Evolutionary conservation across 2,113 vertebrate species (phyloP).

Genomic region (Colossoma macropomum): DNA sequence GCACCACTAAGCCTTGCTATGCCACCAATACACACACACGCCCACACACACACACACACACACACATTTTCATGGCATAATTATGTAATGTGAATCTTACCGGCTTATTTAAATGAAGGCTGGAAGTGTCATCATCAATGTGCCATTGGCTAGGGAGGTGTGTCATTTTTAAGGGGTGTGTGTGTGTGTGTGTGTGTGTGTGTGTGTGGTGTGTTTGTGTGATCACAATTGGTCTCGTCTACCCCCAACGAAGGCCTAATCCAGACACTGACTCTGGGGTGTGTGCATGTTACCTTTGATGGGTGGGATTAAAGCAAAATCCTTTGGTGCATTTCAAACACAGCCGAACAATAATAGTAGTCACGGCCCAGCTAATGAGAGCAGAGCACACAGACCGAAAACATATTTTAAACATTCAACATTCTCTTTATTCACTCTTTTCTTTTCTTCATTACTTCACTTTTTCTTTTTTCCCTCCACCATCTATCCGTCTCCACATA

Average conservation of each 20-base stretch:
- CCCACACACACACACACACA: slow-evolving; percentile 62
- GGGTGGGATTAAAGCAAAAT: slow-evolving; percentile 90
- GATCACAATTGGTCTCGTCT: slow-evolving; percentile 31
- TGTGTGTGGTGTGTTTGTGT: slow-evolving; percentile 68
- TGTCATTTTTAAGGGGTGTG: slow-evolving; percentile 74
- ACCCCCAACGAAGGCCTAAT: slow-evolving; percentile 71
- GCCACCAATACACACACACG: slow-evolving; percentile 53
- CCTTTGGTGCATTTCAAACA: slow-evolving; percentile 91
- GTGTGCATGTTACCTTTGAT: slow-evolving; percentile 82
- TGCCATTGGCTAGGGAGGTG: slow-evolving; percentile 67
- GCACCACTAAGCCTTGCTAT: slow-evolving; percentile 68
- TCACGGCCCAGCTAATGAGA: slow-evolving; percentile 87
- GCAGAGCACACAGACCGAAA: slow-evolving; percentile 25
- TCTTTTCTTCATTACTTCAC: slow-evolving; percentile 35
- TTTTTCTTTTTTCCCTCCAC: slow-evolving; percentile 44
- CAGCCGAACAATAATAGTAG: slow-evolving; percentile 87
- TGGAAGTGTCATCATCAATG: slow-evolving; percentile 75
- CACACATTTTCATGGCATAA: slow-evolving; percentile 77
- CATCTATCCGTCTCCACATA: slow-evolving; percentile 32
- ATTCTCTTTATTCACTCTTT: not conserved
- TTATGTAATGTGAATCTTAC: slow-evolving; percentile 79
- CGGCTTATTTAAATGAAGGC: slow-evolving; percentile 80
- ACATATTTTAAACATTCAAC: not conserved
- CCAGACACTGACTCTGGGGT: slow-evolving; percentile 54
- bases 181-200: slow-evolving; percentile 38